Base-by-base conservation (phyloP, 2,888 invertebrate genomes). In the Aporophyla nigra region DNA sequence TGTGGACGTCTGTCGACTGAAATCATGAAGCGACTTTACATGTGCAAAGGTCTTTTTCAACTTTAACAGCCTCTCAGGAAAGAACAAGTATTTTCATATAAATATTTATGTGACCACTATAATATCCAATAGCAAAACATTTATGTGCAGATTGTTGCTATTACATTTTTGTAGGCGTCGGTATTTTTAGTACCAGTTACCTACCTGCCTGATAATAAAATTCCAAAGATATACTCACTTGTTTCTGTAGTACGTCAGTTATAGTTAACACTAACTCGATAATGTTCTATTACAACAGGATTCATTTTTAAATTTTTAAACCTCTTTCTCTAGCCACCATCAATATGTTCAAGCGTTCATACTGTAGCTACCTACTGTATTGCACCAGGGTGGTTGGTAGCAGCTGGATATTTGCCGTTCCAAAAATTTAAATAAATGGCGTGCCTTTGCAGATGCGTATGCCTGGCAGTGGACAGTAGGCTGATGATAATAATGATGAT, bases 121-220 rank as follows among this genome's bases (percentile, higher is more conserved):
- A n/a, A 5, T 21, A 61, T 43, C 7, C 7, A 27, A 33, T 14
- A 58, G 14, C 53, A 53, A 63, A 70, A 54, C 58, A 24, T 27
- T 10, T n/a, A 14, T 16, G 6, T 9, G 49, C 54, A n/a, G 1
- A n/a, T 59, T 40, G 19, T 65, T 70, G 76, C 76, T 76, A 27
- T 1, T 27, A 14, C 19, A 0, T 24, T 49, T 43, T 43, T 51
- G 0, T 0, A 66, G 66, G 66, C 66, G 66, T n/a, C 4, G 21
- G 19, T 58, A 27, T 66, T 49, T 49, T 27, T 66, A 43, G 9
- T n/a, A 3, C 3, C 14, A 40, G 7, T n/a, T 14, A 40, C 0
- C 1, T 19, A 6, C 1, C 12, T 61, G 33, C 33, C 3, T 6
- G 51, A 0, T 46, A 10, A 46, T 46, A 46, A 9, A 10, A 46